These are phyloP conservation scores for Cryptoprocta ferox DNA, from an alignment of 2,797 vertebrate species.

Conservation along the genomic window DNA sequence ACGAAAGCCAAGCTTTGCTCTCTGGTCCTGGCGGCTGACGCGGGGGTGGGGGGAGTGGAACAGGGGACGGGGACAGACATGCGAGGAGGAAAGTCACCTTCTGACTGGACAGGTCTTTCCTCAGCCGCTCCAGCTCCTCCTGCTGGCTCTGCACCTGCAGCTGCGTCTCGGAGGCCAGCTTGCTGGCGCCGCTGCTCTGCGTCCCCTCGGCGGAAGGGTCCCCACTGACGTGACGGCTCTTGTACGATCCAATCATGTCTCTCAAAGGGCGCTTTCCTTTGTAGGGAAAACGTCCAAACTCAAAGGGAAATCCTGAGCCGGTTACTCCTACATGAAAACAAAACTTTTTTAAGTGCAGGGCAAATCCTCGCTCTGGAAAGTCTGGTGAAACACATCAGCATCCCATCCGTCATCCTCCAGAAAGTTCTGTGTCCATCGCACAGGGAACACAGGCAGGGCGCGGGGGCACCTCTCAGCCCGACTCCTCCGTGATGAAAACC, in stretches of 20 bases:
- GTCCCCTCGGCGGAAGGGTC: slow-evolving; percentile 86
- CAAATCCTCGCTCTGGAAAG: not conserved
- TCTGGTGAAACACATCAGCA: not conserved
- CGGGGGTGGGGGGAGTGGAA: too few species aligned
- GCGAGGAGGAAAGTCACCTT: slow-evolving; percentile 88
- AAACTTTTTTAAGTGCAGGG: slow-evolving; percentile 41
- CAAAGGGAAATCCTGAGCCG: slow-evolving; percentile 93
- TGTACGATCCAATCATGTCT: slow-evolving; percentile 89
- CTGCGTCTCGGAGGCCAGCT: slow-evolving; percentile 87
- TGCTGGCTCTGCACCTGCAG: slow-evolving; percentile 92
- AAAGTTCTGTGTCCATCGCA: rapidly evolving
- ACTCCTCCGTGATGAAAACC: rapidly evolving
- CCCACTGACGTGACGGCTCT: slow-evolving; percentile 85
- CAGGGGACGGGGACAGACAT: rapidly evolving
- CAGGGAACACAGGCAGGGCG: not conserved
- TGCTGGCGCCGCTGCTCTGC: slow-evolving; percentile 83
- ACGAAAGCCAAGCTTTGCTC: too few species aligned
- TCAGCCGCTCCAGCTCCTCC: slow-evolving; percentile 91
- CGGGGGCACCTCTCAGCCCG: not conserved
- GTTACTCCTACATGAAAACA: slow-evolving; percentile 82
- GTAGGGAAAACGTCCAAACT: slow-evolving; percentile 90
- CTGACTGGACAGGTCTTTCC: slow-evolving; percentile 93
- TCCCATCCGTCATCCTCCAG: not conserved
- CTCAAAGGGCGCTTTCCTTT: slow-evolving; percentile 89
- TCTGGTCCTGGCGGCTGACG: rapidly evolving